Evolutionary conservation across 2,888 invertebrate species (phyloP).

Genomic region (Ophion obscuratus): DNA sequence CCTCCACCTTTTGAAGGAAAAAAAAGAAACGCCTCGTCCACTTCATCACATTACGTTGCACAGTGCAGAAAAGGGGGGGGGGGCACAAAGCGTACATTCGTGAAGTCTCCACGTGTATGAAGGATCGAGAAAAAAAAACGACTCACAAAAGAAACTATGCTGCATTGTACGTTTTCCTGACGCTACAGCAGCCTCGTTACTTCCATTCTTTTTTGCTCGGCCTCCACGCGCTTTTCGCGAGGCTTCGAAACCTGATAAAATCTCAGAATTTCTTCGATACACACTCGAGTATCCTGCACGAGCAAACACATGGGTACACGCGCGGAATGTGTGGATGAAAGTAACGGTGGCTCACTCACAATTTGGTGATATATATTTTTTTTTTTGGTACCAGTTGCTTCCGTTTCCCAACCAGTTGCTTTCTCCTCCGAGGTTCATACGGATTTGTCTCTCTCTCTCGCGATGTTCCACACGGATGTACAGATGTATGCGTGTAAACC

Average conservation of each 20-base stretch:
- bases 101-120: background rate
- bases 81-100: background rate
- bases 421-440: constrained; percentile 35
- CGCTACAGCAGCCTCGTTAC: constrained; percentile 47
- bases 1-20: too few species aligned
- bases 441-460: constrained; percentile 59
- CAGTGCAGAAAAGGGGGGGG: background rate
- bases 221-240: constrained; percentile 27
- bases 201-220: constrained; percentile 45
- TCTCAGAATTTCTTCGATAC: constrained; percentile 61
- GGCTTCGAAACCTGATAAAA: constrained; percentile 59
- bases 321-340: constrained; percentile 18
- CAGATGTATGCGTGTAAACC: background rate
- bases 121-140: constrained; percentile 23
- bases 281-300: constrained; percentile 30
- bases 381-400: constrained; percentile 62
- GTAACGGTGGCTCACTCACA: constrained; percentile 39
- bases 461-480: constrained; percentile 4
- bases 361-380: constrained; percentile 43
- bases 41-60: constrained; percentile 4
- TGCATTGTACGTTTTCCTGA: constrained; percentile 20
- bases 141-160: constrained; percentile 9
- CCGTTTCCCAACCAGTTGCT: constrained; percentile 64
- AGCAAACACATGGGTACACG: background rate
- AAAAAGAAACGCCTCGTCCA: background rate